phyloP scores from a whole-genome alignment of 2,888 invertebrate species.

The Geotrupes spiniger region DNA sequence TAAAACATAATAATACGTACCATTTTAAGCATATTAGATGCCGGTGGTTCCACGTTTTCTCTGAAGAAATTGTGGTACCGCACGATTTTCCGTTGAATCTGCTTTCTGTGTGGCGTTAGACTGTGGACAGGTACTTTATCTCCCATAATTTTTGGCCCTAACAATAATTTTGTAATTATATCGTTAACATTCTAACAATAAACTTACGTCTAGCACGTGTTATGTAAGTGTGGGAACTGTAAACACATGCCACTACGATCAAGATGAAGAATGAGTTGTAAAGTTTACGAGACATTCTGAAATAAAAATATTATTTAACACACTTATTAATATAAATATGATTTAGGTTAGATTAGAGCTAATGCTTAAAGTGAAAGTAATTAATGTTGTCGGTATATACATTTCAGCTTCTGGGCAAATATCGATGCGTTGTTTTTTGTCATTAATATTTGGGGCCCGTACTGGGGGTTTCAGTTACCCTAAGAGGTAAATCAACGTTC shows the following conservation, averaged over 20 bases:
- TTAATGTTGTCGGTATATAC: too few relatives aligned
- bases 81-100: constrained; percentile 69
- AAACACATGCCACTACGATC: constrained; percentile 9
- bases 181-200: not conserved
- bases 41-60: constrained; percentile 67
- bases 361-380: too few relatives aligned
- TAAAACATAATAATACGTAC: constrained; percentile 50
- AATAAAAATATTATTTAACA: not conserved
- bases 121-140: constrained; percentile 56
- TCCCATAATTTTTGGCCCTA: constrained; percentile 60
- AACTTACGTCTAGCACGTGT: constrained; percentile 6
- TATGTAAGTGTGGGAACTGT: not conserved
- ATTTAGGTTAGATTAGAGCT: not conserved
- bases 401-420: too few relatives aligned
- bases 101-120: constrained; percentile 56
- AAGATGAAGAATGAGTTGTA: not conserved
- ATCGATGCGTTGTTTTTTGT: too few relatives aligned
- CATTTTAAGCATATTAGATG: constrained; percentile 80
- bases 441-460: too few relatives aligned
- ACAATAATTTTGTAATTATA: constrained; percentile 10
- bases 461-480: too few relatives aligned
- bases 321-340: constrained; percentile 3
- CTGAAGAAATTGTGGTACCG: constrained; percentile 76
- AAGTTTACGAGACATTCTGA: constrained; percentile 4
- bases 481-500: too few relatives aligned